phyloP scores from a whole-genome alignment of 2,113 vertebrate species.

The Psilopogon haemacephalus region DNA sequence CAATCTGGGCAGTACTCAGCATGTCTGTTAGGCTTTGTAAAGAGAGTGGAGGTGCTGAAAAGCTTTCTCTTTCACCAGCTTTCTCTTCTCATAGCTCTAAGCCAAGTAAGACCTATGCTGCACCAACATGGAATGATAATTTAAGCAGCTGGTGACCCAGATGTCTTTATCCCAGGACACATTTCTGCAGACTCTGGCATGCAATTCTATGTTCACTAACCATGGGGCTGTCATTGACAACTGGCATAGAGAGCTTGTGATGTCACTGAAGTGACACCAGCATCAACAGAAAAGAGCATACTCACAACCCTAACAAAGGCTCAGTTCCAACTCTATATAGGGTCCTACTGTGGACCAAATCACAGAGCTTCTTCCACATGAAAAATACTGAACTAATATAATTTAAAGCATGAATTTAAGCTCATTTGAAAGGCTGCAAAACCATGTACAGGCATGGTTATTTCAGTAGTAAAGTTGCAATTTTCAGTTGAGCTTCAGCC shows the following conservation, averaged over 20 bases:
- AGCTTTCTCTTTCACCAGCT: neutral
- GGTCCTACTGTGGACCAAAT: neutral
- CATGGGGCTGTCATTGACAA: neutral
- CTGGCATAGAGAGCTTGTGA: neutral
- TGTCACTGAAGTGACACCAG: neutral
- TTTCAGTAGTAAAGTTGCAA: constrained; percentile 4
- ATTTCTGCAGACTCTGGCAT: neutral
- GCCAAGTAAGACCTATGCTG: accelerated
- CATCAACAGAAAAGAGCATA: neutral
- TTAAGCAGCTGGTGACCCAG: neutral
- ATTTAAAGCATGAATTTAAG: constrained; percentile 19
- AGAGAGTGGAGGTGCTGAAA: neutral
- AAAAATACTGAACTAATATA: neutral
- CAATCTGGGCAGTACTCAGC: neutral
- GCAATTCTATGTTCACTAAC: neutral
- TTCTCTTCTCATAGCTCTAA: neutral
- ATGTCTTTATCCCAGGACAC: neutral
- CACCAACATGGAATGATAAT: neutral
- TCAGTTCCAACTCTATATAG: neutral
- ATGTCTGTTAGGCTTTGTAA: neutral
- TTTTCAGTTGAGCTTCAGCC: constrained; percentile 16
- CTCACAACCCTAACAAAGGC: neutral
- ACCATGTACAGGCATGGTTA: neutral
- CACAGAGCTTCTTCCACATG: neutral
- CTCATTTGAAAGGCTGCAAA: constrained; percentile 9